Percentiles rank a stretch among this genome's conserved stretches.
phyloP scores from a whole-genome alignment of 2,888 invertebrate species.

The Molanna angustata region DNA sequence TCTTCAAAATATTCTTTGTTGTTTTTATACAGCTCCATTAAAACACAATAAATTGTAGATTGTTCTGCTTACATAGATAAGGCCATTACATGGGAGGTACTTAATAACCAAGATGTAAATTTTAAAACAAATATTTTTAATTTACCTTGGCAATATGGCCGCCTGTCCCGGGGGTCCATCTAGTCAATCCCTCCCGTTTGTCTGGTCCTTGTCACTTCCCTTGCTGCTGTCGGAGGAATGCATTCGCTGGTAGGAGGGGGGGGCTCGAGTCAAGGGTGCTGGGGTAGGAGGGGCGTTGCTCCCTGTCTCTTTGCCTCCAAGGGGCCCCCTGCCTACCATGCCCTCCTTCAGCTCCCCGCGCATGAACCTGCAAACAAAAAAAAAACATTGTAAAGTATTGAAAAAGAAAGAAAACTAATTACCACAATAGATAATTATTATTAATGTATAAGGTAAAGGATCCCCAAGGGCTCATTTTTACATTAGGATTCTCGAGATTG shows the following conservation, averaged over 20 bases:
- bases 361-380: slow-evolving; percentile 68
- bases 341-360: slow-evolving; percentile 68
- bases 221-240: slow-evolving; percentile 81
- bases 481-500: no score
- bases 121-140: no score
- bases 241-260: slow-evolving; percentile 80
- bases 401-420: no score
- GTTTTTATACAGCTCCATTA: no score
- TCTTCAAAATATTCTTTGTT: no score
- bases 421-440: no score
- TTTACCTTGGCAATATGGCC: slow-evolving; percentile 42
- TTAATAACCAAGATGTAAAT: no score
- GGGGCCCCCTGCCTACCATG: slow-evolving; percentile 43
- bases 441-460: no score
- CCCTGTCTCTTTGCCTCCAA: slow-evolving; percentile 42
- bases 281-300: slow-evolving; percentile 69
- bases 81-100: no score
- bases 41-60: no score
- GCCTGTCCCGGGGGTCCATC: slow-evolving; percentile 66
- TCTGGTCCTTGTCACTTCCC: slow-evolving; percentile 68
- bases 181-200: slow-evolving; percentile 75
- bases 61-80: no score
- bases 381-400: neutral
- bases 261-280: slow-evolving; percentile 68
- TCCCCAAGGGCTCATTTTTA: no score